Evolutionary conservation across 2,888 invertebrate species (phyloP).

Genomic region (Criorhina ranunculi): DNA sequence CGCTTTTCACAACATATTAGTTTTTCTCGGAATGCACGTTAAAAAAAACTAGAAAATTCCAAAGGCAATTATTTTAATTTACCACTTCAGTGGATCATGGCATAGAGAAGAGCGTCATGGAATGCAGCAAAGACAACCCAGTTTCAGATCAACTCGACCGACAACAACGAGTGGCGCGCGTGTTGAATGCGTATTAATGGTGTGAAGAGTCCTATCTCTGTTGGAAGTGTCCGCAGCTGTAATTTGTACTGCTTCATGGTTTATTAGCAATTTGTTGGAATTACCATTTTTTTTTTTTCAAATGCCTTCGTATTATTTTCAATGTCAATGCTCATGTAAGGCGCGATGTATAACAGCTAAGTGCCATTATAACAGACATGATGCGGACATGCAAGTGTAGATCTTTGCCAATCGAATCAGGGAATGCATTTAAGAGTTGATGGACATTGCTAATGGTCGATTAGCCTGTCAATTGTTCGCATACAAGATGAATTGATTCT

Average conservation of each 20-base stretch:
- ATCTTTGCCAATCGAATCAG: slow-evolving; percentile 3
- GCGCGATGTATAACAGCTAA: slow-evolving; percentile 32
- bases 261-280: slow-evolving; percentile 64
- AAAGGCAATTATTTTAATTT: slow-evolving; percentile 59
- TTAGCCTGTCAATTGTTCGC: slow-evolving; percentile 47
- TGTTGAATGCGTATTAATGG: slow-evolving; percentile 63
- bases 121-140: slow-evolving; percentile 19
- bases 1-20: slow-evolving; percentile 33
- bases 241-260: slow-evolving; percentile 31
- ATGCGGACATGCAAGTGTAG: slow-evolving; percentile 17
- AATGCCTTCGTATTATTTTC: slow-evolving; percentile 60
- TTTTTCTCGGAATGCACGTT: slow-evolving; percentile 26
- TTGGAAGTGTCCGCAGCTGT: slow-evolving; percentile 42
- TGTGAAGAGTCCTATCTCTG: slow-evolving; percentile 61
- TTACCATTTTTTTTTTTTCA: slow-evolving; percentile 47
- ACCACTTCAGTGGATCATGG: slow-evolving; percentile 46
- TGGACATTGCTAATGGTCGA: slow-evolving; percentile 51
- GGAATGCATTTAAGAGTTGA: slow-evolving; percentile 35
- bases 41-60: slow-evolving; percentile 42
- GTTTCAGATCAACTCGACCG: slow-evolving; percentile 40
- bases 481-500: slow-evolving; percentile 40
- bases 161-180: slow-evolving; percentile 29
- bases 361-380: slow-evolving; percentile 32
- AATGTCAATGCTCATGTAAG: slow-evolving; percentile 63
- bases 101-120: slow-evolving; percentile 3